Evolutionary conservation across 2,797 vertebrate species (phyloP).

Genomic region (Centroberyx gerrardi): DNA sequence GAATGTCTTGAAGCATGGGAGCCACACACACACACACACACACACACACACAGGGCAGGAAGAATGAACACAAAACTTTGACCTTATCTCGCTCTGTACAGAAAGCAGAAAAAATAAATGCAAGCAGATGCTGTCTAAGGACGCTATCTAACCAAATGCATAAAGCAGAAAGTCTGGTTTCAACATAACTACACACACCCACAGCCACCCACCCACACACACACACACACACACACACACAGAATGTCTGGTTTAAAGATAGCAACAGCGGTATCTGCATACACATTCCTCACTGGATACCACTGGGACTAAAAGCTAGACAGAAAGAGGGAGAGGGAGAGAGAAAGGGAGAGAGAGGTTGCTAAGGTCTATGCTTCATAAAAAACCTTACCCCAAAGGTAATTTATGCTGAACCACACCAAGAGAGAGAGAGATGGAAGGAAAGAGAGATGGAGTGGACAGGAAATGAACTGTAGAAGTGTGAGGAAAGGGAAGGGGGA

Average conservation of each 20-base stretch:
- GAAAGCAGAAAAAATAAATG: neutral
- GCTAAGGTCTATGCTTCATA: no score
- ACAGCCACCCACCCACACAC: neutral
- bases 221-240: neutral
- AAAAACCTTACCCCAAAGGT: neutral
- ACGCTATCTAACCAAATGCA: constrained; percentile 18
- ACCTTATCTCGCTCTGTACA: neutral
- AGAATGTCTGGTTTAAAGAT: constrained; percentile 49
- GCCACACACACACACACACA: constrained; percentile 36
- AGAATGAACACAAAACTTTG: neutral
- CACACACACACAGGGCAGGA: neutral
- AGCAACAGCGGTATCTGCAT: constrained; percentile 6
- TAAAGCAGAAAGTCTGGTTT: constrained; percentile 23
- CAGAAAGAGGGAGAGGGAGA: constrained; percentile 7
- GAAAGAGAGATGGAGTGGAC: neutral
- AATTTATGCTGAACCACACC: constrained; percentile 9
- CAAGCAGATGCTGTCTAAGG: neutral
- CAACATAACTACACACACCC: constrained; percentile 4
- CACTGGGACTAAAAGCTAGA: constrained; percentile 28
- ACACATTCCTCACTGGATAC: constrained; percentile 40
- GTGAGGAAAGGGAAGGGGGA: neutral
- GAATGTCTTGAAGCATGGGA: constrained; percentile 27
- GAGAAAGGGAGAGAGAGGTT: neutral
- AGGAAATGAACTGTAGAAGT: neutral
- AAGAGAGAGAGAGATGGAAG: neutral